Evolutionary conservation across 2,113 vertebrate genomes (phyloP), one percentile per base, ranked within the genome.

Genomic region (Oryctolagus cuniculus): DNA sequence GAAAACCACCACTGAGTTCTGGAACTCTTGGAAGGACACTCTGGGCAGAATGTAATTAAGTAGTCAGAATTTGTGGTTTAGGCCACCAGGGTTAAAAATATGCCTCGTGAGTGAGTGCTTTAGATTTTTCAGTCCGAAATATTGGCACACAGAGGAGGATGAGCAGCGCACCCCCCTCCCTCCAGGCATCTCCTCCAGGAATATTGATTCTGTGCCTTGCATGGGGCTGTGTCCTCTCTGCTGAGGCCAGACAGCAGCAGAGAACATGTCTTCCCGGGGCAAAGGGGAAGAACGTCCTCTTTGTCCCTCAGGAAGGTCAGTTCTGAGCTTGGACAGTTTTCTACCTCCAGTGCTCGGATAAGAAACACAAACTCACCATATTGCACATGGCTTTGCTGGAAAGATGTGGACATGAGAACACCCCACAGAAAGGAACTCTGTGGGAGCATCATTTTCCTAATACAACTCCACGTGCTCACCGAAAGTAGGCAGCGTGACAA

Each of bases 41-140:
- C 77, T 64, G 77, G 82, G 95, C 78, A 22, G 88, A 95, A 97
- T 92, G 86, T 87, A 93, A 97, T 93, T 93, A 96, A 97, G 88
- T 72, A 73, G 85, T 87, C 55, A 91, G 97, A 95, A 96, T 97
- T 78, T 95, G 94, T 77, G 93, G 96, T 97, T 97, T 85, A 77
- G 95, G 94, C 96, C 94, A 95, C 97, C 95, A 73, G 64, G 63
- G 81, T 90, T 96, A 96, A 93, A 95, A 96, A 72, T 85, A 87
- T 73, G 95, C 64, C 74, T 95, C 74, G 88, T 74, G 85, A 93
- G 38, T 67, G 80, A 93, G 64, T 58, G 80, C 85, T 75, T 92
- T 78, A 85, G 91, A 74, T 11, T 81, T 81, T 92, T 95, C 70
- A 69, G 81, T 93, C 85, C 78, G 74, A 90, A 92, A 81, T 80